Evolutionary conservation across 2,113 vertebrate genomes (phyloP), one percentile per base, ranked within the genome.

Genomic region (Narcine bancroftii): DNA sequence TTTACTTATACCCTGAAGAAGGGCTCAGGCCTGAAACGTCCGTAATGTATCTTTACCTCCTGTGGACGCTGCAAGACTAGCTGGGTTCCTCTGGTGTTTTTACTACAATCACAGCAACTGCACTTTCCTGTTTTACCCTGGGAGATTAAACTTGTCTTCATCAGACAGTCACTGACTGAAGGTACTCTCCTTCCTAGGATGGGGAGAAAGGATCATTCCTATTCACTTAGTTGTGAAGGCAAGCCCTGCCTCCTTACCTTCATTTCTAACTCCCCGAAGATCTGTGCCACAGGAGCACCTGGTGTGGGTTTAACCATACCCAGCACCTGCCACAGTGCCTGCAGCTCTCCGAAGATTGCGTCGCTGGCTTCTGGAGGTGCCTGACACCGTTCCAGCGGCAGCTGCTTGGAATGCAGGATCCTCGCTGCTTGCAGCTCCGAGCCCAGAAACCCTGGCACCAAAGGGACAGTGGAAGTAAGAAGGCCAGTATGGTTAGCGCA

Each of bases 391-490:
- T 47, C 92, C 63, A 39, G 89, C 6, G 29, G 66, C 24, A 0
- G 11, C 17, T 4, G 33, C 0, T 47, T 92, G 45, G 93, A n/a
- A 24, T 13, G 36, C 45, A 96, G 93, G n/a, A 96, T 93, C 26
- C 93, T 93, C 26, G 95, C 94, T 7, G 96, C 95, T 81, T 95
- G 95, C 33, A 96, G 94, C 92, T 96, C 96, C 0, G 95, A 95
- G 92, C 94, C 94, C 73, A 96, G 95, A 92, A 96, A 96, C 19
- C 94, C 95, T 95, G 76, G 71, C 36, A 60, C 0, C 79, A 50
- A 83, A 36, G 81, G 5, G 0, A 36, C 13, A 63, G 29, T 4
- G 66, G 66, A 15, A 15, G 26, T 19, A 21, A 69, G 66, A 2
- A 69, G 2, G 24, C 66, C n/a, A n/a, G n/a, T n/a, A n/a, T n/a